phyloP scores from a whole-genome alignment of 1,140 invertebrate genomes.

The Caenorhabditis inopinata region DNA sequence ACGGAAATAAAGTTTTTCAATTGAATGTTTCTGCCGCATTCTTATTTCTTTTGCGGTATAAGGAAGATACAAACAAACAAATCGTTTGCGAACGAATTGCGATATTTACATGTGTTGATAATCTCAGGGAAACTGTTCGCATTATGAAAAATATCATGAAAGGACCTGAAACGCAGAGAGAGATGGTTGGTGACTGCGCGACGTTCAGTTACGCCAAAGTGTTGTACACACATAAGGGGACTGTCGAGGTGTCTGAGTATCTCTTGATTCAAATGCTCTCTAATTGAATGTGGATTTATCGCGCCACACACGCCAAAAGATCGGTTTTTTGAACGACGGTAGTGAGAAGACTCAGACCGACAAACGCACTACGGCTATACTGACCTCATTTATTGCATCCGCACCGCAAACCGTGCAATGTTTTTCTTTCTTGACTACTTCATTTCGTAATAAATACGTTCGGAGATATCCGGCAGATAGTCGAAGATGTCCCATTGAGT shows the following conservation, averaged over 20 bases:
- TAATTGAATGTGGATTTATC: slow-evolving; percentile 8
- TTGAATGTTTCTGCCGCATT: not conserved
- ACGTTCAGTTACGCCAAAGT: slow-evolving; percentile 27
- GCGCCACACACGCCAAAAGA: slow-evolving; percentile 13
- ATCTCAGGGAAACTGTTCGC: slow-evolving; percentile 13
- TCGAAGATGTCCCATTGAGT: no score
- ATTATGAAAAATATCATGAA: no score
- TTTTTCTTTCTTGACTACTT: not conserved
- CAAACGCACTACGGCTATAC: not conserved
- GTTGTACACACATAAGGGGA: slow-evolving; percentile 16
- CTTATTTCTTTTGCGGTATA: not conserved
- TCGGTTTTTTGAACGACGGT: not conserved
- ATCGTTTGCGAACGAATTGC: no score
- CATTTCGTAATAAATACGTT: not conserved
- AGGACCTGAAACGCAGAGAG: not conserved
- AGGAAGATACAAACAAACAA: not conserved
- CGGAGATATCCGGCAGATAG: not conserved
- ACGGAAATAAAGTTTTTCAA: not conserved
- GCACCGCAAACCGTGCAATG: slow-evolving; percentile 30
- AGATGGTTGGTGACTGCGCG: not conserved
- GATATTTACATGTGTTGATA: slow-evolving; percentile 18
- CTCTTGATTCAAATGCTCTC: not conserved
- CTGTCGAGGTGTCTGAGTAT: slow-evolving; percentile 4
- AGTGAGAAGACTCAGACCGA: not conserved
- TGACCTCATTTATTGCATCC: slow-evolving; percentile 31